Conservation (phyloP, 2,888 invertebrate genomes). For the Exephanes ischioxanthus region DNA sequence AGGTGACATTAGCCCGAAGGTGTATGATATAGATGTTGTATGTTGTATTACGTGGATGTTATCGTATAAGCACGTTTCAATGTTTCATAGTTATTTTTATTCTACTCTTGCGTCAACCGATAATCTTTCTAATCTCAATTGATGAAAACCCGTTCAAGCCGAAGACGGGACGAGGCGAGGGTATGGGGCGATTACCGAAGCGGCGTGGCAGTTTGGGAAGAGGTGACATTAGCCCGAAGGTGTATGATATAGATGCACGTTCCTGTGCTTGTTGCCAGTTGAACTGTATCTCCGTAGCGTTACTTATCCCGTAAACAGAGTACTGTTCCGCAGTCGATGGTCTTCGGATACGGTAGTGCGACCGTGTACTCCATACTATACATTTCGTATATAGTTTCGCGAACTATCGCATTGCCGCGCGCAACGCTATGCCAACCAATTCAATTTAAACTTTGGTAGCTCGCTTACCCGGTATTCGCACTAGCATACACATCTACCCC, state of each 20-base stretch:
- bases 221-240: slow-evolving; percentile 63
- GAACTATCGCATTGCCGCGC: slow-evolving; percentile 78
- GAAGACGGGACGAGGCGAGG: slow-evolving; percentile 63
- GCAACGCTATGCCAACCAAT: slow-evolving; percentile 81
- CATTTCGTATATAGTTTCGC: slow-evolving; percentile 79
- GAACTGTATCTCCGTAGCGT: slow-evolving; percentile 82
- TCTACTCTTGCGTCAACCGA: background rate
- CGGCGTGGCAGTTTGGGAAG: slow-evolving; percentile 33
- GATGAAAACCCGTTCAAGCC: slow-evolving; percentile 38
- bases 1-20: slow-evolving; percentile 62
- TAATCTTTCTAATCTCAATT: slow-evolving; percentile 37
- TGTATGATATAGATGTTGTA: slow-evolving; percentile 51
- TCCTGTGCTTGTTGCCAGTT: slow-evolving; percentile 79
- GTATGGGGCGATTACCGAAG: slow-evolving; percentile 42
- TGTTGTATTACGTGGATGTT: background rate
- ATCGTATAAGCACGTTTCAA: background rate
- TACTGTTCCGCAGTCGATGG: slow-evolving; percentile 83
- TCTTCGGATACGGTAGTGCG: slow-evolving; percentile 81
- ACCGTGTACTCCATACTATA: slow-evolving; percentile 56
- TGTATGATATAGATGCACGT: slow-evolving; percentile 70
- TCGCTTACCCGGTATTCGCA: slow-evolving; percentile 62
- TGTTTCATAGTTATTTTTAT: background rate
- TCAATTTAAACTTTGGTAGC: slow-evolving; percentile 84
- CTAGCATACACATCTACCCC: slow-evolving; percentile 40
- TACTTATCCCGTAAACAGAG: slow-evolving; percentile 83